These are phyloP conservation scores for Yponomeuta sedellus DNA, from an alignment of 2,888 invertebrate species.

Conservation along the genomic window DNA sequence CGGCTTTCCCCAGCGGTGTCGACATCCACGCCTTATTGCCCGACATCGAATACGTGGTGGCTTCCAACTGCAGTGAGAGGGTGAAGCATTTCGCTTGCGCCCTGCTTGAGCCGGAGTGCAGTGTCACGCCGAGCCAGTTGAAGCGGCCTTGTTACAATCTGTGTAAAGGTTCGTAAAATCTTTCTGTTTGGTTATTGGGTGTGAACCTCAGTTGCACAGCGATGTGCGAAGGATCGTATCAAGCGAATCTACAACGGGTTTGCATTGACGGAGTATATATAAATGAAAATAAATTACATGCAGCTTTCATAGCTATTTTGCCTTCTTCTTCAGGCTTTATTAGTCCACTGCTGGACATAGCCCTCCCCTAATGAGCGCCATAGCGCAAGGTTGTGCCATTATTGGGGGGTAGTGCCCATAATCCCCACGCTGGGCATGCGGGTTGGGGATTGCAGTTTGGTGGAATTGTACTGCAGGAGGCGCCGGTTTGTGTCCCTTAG, in stretches of 20 bases:
- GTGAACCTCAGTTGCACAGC: too few species aligned
- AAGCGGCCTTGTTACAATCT: conserved; percentile 79
- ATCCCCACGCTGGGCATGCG: too few species aligned
- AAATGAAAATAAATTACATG: too few species aligned
- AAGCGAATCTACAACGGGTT: background rate
- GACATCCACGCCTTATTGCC: conserved; percentile 61
- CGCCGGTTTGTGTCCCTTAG: too few species aligned
- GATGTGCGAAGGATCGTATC: background rate
- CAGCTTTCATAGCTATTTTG: too few species aligned
- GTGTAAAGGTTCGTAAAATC: conserved; percentile 74
- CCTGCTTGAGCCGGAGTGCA: conserved; percentile 81
- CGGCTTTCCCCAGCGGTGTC: conserved; percentile 44
- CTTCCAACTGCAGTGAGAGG: conserved; percentile 80
- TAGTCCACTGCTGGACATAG: too few species aligned
- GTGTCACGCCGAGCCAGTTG: conserved; percentile 73
- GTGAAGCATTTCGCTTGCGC: conserved; percentile 79
- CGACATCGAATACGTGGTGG: conserved; percentile 76
- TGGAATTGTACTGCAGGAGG: too few species aligned
- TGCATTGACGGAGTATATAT: background rate
- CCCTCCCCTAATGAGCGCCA: too few species aligned
- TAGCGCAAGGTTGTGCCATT: too few species aligned
- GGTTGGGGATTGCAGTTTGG: too few species aligned
- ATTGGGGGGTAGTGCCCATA: too few species aligned
- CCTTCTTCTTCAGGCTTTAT: too few species aligned
- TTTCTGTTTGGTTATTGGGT: background rate